phyloP scores from a whole-genome alignment of 2,113 vertebrate genomes.

The Tyrannus savana region DNA sequence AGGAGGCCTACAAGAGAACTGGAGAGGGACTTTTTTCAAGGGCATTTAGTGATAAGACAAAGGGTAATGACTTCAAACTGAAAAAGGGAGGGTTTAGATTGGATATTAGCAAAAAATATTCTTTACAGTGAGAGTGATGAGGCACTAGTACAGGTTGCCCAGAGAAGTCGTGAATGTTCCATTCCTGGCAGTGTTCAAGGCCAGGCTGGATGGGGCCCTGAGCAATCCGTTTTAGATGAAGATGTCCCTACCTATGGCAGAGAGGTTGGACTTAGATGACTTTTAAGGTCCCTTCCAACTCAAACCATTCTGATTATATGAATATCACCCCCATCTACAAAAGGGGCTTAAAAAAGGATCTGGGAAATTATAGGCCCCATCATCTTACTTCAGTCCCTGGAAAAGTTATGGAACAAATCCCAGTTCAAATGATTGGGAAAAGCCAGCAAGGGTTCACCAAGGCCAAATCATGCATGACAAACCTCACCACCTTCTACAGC shows the following conservation, averaged over 20 bases:
- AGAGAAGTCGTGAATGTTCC: neutral
- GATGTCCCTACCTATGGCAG: neutral
- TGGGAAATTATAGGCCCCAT: neutral
- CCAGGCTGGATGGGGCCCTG: neutral
- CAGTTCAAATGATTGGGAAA: neutral
- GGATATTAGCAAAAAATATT: neutral
- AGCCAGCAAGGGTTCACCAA: neutral
- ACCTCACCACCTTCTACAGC: neutral
- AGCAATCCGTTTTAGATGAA: neutral
- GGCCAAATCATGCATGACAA: neutral
- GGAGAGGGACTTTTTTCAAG: neutral
- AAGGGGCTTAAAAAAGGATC: neutral
- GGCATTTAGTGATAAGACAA: neutral
- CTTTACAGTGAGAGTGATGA: neutral
- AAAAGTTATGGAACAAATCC: neutral
- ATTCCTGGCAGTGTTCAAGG: neutral
- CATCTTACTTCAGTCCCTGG: neutral
- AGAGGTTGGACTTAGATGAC: neutral
- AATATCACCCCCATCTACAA: neutral
- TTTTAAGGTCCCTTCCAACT: neutral
- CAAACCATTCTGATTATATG: neutral
- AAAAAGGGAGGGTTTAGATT: neutral
- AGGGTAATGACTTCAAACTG: neutral
- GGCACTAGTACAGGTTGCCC: neutral
- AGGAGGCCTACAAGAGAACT: neutral